These are phyloP conservation scores for Sebastes steindachneri DNA, from an alignment of 2,797 vertebrate genomes.

Conservation along the genomic window DNA sequence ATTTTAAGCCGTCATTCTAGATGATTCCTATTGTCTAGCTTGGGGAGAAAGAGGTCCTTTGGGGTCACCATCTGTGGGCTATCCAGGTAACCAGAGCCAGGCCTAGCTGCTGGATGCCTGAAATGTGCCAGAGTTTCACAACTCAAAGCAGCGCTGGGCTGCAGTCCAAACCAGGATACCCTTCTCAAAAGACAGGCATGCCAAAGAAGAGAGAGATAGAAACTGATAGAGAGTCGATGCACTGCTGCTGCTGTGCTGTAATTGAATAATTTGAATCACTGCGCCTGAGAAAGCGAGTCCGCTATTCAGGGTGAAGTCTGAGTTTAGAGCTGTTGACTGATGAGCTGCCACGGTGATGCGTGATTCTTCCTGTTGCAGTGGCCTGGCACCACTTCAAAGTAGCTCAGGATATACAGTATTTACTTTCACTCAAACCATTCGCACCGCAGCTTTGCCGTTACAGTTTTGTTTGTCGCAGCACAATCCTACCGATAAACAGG, in stretches of 20 bases:
- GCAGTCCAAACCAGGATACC: conserved; percentile 5
- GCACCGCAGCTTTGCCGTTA: neutral
- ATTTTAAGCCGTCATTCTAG: neutral
- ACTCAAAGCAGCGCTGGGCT: conserved; percentile 14
- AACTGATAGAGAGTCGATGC: neutral
- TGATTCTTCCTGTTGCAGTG: conserved; percentile 10
- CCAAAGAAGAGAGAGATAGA: neutral
- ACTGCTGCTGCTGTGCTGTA: neutral
- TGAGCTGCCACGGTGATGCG: neutral
- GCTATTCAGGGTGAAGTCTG: neutral
- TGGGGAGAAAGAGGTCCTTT: neutral
- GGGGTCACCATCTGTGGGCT: neutral
- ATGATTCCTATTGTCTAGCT: neutral
- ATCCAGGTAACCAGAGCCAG: neutral
- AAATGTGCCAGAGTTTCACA: conserved; percentile 26
- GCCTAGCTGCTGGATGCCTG: conserved; percentile 5
- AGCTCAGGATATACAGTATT: neutral
- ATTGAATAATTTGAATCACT: conserved; percentile 19
- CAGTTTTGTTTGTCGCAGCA: neutral
- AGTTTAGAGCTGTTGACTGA: conserved; percentile 22
- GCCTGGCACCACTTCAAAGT: conserved; percentile 28
- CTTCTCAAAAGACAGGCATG: conserved; percentile 12
- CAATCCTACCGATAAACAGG: neutral
- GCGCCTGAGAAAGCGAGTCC: conserved; percentile 4
- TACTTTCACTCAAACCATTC: neutral